These are phyloP conservation scores for Heliconius hermathena DNA, from an alignment of 1,140 invertebrate genomes.

Conservation along the genomic window DNA sequence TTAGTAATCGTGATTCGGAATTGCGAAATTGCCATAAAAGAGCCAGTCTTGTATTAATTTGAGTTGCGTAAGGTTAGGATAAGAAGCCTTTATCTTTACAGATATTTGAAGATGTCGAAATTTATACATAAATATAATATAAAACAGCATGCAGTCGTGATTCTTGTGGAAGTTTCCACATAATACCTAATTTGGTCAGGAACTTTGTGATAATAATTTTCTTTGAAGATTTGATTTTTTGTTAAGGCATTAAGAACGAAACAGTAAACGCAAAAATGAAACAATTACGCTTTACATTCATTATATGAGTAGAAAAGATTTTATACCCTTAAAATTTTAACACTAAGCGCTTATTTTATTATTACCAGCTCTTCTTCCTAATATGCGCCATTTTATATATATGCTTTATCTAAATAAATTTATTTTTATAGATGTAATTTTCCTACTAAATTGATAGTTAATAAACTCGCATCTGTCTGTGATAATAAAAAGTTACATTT, in stretches of 20 bases:
- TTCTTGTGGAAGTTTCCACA: neutral
- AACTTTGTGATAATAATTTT: neutral
- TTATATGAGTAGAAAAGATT: too few species aligned
- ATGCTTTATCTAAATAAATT: neutral
- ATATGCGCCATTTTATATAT: too few species aligned
- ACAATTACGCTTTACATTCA: too few species aligned
- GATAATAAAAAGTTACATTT: constrained; percentile 5
- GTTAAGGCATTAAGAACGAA: too few species aligned
- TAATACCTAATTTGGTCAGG: neutral
- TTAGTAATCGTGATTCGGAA: constrained; percentile 11
- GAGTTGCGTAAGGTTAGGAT: constrained; percentile 4
- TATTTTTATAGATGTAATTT: neutral
- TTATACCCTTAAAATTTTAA: neutral
- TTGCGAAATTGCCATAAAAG: constrained; percentile 17
- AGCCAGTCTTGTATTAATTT: constrained; percentile 18
- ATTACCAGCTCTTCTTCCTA: too few species aligned
- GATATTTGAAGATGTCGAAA: neutral
- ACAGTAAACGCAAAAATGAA: too few species aligned
- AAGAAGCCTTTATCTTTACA: constrained; percentile 11
- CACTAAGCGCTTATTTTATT: neutral
- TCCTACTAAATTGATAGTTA: neutral
- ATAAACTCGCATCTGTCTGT: constrained; percentile 23
- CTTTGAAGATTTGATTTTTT: neutral
- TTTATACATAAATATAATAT: neutral
- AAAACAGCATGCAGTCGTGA: neutral